phyloP scores from a whole-genome alignment of 2,888 invertebrate genomes.

The Cartodere bifasciata region DNA sequence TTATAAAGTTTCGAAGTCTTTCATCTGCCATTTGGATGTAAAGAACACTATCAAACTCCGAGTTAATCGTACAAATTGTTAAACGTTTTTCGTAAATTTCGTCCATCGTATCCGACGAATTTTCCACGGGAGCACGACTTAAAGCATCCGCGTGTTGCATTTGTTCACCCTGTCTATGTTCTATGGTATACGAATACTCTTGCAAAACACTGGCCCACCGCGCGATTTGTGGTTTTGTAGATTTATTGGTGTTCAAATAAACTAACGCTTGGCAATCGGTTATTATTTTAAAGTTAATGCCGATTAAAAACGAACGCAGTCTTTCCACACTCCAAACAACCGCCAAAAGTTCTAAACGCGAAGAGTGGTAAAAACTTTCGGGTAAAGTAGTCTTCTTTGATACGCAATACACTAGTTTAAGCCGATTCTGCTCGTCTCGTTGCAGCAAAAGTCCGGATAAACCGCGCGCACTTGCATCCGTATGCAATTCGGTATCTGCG shows the following conservation, averaged over 20 bases:
- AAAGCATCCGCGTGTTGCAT: conserved; percentile 19
- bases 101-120: no score
- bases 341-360: conserved; percentile 19
- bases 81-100: no score
- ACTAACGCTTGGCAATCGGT: conserved; percentile 22
- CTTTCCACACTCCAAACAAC: conserved; percentile 19
- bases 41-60: conserved; percentile 11
- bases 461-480: conserved; percentile 15
- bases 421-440: conserved; percentile 13
- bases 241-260: conserved; percentile 18
- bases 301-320: conserved; percentile 17
- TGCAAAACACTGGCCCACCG: conserved; percentile 15
- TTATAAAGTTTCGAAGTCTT: conserved; percentile 10
- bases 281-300: conserved; percentile 18
- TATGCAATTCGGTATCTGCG: conserved; percentile 15
- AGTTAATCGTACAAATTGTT: no score
- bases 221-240: conserved; percentile 18
- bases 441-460: conserved; percentile 21
- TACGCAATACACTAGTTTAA: conserved; percentile 19
- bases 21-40: conserved; percentile 12
- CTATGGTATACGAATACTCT: conserved; percentile 19
- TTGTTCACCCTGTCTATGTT: conserved; percentile 14
- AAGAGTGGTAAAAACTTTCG: conserved; percentile 19
- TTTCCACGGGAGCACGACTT: conserved; percentile 15
- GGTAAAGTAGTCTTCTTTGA: conserved; percentile 17